These are phyloP conservation scores for Gadus macrocephalus DNA, from an alignment of 2,113 vertebrate species.

Conservation along the genomic window DNA sequence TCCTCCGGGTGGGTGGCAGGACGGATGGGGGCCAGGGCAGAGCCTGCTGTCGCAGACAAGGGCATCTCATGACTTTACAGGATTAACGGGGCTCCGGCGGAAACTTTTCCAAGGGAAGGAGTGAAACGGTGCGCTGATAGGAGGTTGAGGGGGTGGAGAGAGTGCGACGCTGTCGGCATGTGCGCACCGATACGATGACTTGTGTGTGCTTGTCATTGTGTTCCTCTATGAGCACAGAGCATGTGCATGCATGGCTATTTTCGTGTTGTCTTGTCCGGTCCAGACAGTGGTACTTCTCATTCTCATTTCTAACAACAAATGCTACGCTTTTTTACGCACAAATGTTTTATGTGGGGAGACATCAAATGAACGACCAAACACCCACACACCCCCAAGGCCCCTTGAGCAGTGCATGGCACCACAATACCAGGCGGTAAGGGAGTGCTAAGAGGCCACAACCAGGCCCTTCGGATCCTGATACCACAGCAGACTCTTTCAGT, in stretches of 20 bases:
- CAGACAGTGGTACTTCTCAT: no score
- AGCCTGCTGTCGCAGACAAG: conserved; percentile 58
- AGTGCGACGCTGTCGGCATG: not conserved
- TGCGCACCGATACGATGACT: conserved; percentile 9
- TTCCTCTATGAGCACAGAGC: not conserved
- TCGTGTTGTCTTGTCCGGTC: not conserved
- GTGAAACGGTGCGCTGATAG: conserved; percentile 43
- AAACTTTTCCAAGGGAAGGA: conserved; percentile 63
- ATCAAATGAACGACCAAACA: not conserved
- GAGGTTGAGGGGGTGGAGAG: conserved; percentile 24
- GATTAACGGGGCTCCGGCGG: conserved; percentile 61
- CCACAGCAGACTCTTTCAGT: no score
- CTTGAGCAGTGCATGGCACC: no score
- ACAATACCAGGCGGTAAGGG: no score
- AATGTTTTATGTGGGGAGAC: no score
- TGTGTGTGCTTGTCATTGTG: not conserved
- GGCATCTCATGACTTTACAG: conserved; percentile 57
- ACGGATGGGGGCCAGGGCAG: conserved; percentile 47
- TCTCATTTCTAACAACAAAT: no score
- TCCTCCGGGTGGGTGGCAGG: conserved; percentile 66
- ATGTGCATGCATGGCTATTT: not conserved
- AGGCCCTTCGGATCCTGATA: no score
- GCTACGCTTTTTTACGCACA: no score
- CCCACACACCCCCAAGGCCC: not conserved
- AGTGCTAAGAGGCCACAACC: no score